Evolutionary conservation across 2,797 vertebrate species (phyloP), one percentile per base, ranked within the genome.

Genomic region (Xenentodon cancila): DNA sequence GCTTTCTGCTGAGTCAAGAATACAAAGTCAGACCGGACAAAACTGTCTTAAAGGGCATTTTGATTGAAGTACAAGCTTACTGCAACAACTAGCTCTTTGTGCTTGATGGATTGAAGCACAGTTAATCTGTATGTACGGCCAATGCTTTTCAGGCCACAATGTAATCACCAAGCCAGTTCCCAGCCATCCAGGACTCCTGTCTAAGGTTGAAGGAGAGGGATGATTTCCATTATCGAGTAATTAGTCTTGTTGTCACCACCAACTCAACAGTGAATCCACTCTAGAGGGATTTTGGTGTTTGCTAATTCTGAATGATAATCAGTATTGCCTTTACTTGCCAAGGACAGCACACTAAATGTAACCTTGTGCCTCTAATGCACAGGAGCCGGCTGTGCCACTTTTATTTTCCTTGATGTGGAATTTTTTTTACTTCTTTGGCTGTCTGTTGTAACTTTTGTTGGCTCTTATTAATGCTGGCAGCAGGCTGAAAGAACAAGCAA

Each of bases 181-280:
- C 72, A 57, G 67, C 46, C 5, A 83, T 73, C 53, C 79, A 66
- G 65, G 68, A 71, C 73, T 79, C 75, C 68, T 59, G 80, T 85
- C 71, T 80, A 18, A 53, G 54, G 37, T 52, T 88, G 84, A 88
- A 90, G 87, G 74, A 90, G 86, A 89, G 77, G 80, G 74, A 90
- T 88, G 79, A 80, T 88, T 80, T 75, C 79, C 79, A 88, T 91
- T 85, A 90, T 80, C 59, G 74, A 81, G 87, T 87, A 87, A 90
- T 92, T 89, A 91, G 89, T 90, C 86, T 89, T 86, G 80, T 87
- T 90, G 86, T 90, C 88, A 88, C 78, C 68, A 42, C 59, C 50
- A 90, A 86, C 82, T 88, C 89, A 82, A 91, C 86, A 89, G 80
- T 74, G 75, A 86, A 89, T 85, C 86, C 73, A 88, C 84, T 89